Evolutionary conservation across 2,113 vertebrate genomes (phyloP).

Genomic region (Pica pica): DNA sequence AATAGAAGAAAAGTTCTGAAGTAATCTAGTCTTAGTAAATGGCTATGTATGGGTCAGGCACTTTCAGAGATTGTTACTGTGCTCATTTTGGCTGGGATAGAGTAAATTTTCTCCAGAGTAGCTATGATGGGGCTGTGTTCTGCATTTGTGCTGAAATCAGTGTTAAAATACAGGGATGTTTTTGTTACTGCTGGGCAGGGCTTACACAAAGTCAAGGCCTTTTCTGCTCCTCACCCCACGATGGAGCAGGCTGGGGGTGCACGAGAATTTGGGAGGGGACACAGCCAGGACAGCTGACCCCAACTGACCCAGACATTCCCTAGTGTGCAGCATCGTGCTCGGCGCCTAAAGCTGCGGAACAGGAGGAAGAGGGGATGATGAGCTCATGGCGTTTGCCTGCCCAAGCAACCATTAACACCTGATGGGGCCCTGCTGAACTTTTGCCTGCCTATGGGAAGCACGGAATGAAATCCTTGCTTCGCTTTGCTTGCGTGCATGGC

Average conservation of each 20-base stretch:
- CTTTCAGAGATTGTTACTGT: not conserved
- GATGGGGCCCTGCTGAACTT: not conserved
- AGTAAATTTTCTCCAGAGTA: not conserved
- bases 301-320: not conserved
- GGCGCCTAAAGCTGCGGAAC: fast-evolving
- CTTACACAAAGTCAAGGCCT: not conserved
- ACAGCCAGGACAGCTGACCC: not conserved
- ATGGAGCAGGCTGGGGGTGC: not conserved
- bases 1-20: not conserved
- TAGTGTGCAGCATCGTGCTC: fast-evolving
- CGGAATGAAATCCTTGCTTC: not conserved
- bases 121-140: not conserved
- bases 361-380: not conserved
- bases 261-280: not conserved
- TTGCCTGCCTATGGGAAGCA: not conserved
- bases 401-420: fast-evolving
- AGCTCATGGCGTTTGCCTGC: not conserved
- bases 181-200: not conserved
- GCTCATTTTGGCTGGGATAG: not conserved
- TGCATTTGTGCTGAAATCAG: not conserved
- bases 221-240: not conserved
- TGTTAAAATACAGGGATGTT: not conserved
- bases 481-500: not conserved
- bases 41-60: not conserved
- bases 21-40: not conserved